These are phyloP conservation scores for Steinernema scapterisci DNA, from an alignment of 2,888 invertebrate species.

Conservation along the genomic window DNA sequence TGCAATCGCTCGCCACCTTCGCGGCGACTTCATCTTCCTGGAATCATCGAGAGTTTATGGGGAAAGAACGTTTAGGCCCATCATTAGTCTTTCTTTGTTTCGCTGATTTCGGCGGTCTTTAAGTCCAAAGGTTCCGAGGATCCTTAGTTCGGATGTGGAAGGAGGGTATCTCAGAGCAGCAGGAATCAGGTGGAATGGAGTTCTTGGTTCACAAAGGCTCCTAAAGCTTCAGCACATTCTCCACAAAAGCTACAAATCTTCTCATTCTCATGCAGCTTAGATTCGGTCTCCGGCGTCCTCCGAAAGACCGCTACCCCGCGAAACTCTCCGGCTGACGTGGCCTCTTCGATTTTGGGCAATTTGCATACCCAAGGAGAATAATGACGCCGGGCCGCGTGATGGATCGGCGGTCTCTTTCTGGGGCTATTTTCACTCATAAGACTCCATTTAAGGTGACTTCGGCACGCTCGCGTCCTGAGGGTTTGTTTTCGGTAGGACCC, in stretches of 20 bases:
- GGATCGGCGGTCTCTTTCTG: not conserved
- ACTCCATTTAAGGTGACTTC: not conserved
- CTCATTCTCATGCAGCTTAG: too few species aligned
- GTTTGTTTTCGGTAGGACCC: not conserved
- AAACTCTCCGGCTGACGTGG: not conserved
- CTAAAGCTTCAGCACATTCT: too few species aligned
- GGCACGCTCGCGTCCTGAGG: not conserved
- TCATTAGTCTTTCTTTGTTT: not conserved
- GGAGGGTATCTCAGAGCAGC: too few species aligned
- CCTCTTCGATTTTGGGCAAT: not conserved
- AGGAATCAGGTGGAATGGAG: too few species aligned
- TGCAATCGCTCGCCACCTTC: not conserved
- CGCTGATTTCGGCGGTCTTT: not conserved
- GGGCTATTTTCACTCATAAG: not conserved
- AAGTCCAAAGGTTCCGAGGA: too few species aligned
- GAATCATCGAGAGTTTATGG: not conserved
- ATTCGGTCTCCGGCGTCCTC: too few species aligned
- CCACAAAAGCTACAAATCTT: too few species aligned
- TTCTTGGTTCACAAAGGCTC: too few species aligned
- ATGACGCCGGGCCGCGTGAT: constrained; percentile 2
- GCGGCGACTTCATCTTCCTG: constrained; percentile 4
- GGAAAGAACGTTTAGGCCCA: not conserved
- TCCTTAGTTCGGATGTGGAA: too few species aligned
- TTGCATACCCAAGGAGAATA: constrained; percentile 23
- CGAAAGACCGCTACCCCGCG: too few species aligned